Conservation (phyloP, 2,797 vertebrate species). For the Anguilla megastoma region DNA sequence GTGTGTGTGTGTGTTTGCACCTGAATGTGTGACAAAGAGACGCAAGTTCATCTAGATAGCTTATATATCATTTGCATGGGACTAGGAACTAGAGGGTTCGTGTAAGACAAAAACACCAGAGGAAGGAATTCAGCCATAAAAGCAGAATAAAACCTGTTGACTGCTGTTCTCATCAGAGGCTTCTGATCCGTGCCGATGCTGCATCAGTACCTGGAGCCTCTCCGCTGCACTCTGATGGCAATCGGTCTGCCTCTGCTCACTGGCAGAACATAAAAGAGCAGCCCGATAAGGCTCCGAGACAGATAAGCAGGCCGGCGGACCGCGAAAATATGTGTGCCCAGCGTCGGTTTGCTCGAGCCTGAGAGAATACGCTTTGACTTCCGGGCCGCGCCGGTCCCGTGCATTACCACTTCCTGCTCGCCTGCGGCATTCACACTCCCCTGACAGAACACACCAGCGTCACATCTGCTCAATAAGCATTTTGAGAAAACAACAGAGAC, state of each 20-base stretch:
- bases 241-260: slow-evolving; percentile 63
- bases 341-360: background rate
- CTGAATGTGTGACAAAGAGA: background rate
- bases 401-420: background rate
- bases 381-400: background rate
- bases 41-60: slow-evolving; percentile 3
- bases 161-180: slow-evolving; percentile 61
- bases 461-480: background rate
- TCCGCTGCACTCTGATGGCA: slow-evolving; percentile 56
- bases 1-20: slow-evolving; percentile 12
- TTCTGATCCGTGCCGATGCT: slow-evolving; percentile 58
- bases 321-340: slow-evolving; percentile 3
- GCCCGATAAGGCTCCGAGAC: slow-evolving; percentile 45
- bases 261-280: slow-evolving; percentile 33
- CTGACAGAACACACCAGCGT: background rate
- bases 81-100: slow-evolving; percentile 5
- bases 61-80: slow-evolving; percentile 15
- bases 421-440: background rate
- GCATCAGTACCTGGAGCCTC: slow-evolving; percentile 65
- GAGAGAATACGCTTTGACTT: background rate
- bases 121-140: background rate
- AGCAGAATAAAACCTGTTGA: slow-evolving; percentile 48
- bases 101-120: background rate
- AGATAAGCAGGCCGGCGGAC: slow-evolving; percentile 37
- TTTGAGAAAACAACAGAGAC: background rate